Evolutionary conservation across 2,113 vertebrate species (phyloP).

Genomic region (Sylvietta virens): DNA sequence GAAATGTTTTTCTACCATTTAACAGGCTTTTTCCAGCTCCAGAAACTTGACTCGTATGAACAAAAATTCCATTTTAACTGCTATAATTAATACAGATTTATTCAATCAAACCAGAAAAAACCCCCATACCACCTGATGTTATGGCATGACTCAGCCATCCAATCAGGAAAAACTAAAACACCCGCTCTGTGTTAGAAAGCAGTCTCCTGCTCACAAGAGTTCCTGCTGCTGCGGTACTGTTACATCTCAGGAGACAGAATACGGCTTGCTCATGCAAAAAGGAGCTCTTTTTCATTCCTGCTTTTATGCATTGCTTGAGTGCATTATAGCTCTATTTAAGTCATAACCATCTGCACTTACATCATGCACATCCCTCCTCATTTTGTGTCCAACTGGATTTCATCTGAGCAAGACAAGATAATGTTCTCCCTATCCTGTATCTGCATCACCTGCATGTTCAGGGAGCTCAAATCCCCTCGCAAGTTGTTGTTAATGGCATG

Average conservation of each 20-base stretch:
- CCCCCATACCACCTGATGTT: constrained; percentile 19
- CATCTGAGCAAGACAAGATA: background rate
- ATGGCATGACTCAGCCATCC: constrained; percentile 3
- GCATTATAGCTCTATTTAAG: background rate
- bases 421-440: background rate
- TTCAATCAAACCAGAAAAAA: background rate
- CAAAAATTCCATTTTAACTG: background rate
- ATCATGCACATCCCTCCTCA: background rate
- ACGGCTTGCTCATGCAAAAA: constrained; percentile 8
- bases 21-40: background rate
- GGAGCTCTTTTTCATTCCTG: background rate
- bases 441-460: background rate
- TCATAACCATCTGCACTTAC: background rate
- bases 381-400: background rate
- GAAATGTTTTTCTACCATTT: background rate
- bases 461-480: background rate
- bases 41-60: background rate
- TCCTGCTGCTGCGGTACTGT: background rate
- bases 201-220: background rate
- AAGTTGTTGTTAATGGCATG: background rate
- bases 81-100: constrained; percentile 1
- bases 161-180: constrained; percentile 1
- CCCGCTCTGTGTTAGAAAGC: background rate
- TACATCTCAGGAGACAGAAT: background rate
- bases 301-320: background rate